These are phyloP conservation scores for Leptoteleia sp. DNA, from an alignment of 1,140 invertebrate genomes.

Conservation along the genomic window DNA sequence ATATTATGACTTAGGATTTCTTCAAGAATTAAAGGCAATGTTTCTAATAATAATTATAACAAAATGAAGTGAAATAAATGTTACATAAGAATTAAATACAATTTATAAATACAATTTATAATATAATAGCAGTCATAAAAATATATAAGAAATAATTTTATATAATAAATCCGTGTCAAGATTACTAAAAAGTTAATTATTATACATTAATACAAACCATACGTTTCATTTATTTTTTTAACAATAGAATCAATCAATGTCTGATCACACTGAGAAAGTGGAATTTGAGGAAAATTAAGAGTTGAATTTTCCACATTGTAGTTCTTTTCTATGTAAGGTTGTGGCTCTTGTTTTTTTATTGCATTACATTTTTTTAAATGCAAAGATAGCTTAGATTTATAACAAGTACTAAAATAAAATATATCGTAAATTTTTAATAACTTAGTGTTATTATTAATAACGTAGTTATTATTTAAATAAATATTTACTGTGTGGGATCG, in stretches of 20 bases:
- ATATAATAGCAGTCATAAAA: too few species aligned
- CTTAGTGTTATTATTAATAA: too few species aligned
- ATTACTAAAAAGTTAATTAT: too few species aligned
- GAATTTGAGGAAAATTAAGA: slow-evolving; percentile 56
- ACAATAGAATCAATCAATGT: slow-evolving; percentile 68
- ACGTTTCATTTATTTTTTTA: slow-evolving; percentile 73
- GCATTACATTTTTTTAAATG: slow-evolving; percentile 91
- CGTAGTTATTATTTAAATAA: too few species aligned
- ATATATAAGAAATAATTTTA: too few species aligned
- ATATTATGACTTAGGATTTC: slow-evolving; percentile 80
- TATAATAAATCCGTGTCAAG: too few species aligned
- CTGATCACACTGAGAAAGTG: slow-evolving; percentile 70
- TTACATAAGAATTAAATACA: too few species aligned
- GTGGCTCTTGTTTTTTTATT: slow-evolving; percentile 77
- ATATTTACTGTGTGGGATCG: slow-evolving; percentile 86
- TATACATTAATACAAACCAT: slow-evolving; percentile 66
- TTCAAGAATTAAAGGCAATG: slow-evolving; percentile 77
- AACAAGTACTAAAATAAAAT: slow-evolving; percentile 86
- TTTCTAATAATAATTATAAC: slow-evolving; percentile 61
- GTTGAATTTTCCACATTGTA: slow-evolving; percentile 82
- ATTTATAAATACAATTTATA: too few species aligned
- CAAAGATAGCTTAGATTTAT: slow-evolving; percentile 85
- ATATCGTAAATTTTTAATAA: too few species aligned
- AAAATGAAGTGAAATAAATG: neutral
- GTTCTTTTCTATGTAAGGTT: slow-evolving; percentile 84